These are phyloP conservation scores for Mesoclemmys tuberculata DNA, from an alignment of 2,113 vertebrate species.

Conservation along the genomic window DNA sequence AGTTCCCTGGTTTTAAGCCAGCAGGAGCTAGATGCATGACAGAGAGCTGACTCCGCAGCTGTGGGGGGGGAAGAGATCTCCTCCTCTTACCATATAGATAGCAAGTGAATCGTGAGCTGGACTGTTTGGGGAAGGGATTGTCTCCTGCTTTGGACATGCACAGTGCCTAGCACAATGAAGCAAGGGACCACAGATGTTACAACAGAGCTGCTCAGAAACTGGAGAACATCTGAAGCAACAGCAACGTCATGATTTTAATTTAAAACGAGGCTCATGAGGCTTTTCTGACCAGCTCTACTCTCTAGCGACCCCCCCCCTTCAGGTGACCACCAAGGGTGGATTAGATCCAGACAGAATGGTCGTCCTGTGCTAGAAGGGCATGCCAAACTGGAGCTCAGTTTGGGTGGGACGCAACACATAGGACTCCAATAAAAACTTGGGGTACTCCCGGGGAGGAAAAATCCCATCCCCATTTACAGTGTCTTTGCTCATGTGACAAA, in stretches of 20 bases:
- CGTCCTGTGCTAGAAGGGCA: neutral
- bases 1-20: neutral
- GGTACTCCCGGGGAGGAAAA: too few relatives aligned
- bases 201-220: neutral
- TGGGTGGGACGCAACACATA: neutral
- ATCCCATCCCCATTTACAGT: neutral
- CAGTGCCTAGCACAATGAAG: neutral
- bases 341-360: neutral
- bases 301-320: neutral
- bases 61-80: accelerated
- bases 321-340: neutral
- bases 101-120: accelerated
- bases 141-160: neutral
- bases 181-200: accelerated
- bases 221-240: neutral
- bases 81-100: accelerated
- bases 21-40: accelerated
- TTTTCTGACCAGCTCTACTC: neutral
- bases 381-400: neutral
- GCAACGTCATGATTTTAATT: neutral
- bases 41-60: neutral
- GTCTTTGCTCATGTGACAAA: neutral
- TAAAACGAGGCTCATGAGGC: neutral
- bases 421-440: too few relatives aligned
- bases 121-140: neutral